A percentile compares a stretch with the other conserved stretches of the same genome.
Conservation (phyloP, 2,888 invertebrate species). For the Altica lythri region DNA sequence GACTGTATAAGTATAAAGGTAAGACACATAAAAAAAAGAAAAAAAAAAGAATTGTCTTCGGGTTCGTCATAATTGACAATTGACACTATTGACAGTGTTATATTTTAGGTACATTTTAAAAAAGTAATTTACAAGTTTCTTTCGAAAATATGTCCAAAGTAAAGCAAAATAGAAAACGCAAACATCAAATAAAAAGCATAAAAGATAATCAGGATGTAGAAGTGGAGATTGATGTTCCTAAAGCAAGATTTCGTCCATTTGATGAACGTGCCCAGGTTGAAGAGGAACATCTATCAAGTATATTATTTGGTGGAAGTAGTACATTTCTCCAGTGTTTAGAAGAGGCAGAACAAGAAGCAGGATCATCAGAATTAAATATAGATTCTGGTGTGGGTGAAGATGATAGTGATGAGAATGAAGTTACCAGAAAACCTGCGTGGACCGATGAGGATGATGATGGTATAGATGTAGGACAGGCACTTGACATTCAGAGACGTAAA, state of each 20-base stretch:
- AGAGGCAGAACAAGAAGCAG: conserved; percentile 50
- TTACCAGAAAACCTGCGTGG: conserved; percentile 67
- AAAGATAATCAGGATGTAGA: conserved; percentile 37
- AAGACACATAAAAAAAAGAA: too few species aligned
- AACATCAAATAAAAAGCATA: conserved; percentile 37
- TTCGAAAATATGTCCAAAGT: conserved; percentile 46
- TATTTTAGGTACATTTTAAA: too few species aligned
- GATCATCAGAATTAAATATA: conserved; percentile 39
- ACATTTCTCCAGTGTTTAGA: conserved; percentile 64
- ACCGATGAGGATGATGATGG: conserved; percentile 73
- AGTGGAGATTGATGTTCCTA: conserved; percentile 43
- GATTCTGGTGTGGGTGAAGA: conserved; percentile 54
- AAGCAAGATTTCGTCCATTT: conserved; percentile 48
- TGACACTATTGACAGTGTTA: too few species aligned
- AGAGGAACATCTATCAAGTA: conserved; percentile 60
- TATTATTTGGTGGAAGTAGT: conserved; percentile 70
- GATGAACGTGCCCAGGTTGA: conserved; percentile 48
- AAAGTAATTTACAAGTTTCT: neutral
- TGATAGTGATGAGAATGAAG: conserved; percentile 44
- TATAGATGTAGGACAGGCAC: conserved; percentile 58
- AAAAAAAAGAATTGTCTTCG: too few species aligned
- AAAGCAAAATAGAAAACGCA: conserved; percentile 48
- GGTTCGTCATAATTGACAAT: too few species aligned
- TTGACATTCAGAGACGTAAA: conserved; percentile 57
- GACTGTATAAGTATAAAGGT: too few species aligned